phyloP scores from a whole-genome alignment of 1,140 invertebrate species.

The Apis cerana region DNA sequence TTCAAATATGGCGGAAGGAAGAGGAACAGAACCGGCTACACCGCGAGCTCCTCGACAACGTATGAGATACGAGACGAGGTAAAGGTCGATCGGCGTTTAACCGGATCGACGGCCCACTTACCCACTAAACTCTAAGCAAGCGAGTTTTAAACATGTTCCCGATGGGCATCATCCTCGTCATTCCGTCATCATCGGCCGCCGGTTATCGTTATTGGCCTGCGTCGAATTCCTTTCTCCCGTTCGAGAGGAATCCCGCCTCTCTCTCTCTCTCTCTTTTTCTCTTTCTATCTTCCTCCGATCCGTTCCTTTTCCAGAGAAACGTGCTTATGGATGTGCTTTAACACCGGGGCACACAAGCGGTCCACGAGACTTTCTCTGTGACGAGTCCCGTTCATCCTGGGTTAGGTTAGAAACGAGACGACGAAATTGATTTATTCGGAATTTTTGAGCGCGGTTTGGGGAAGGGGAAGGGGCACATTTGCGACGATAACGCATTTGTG shows the following conservation, averaged over 20 bases:
- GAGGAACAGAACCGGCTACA: not conserved
- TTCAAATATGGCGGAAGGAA: slow-evolving; percentile 1
- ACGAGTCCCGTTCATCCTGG: slow-evolving; percentile 75
- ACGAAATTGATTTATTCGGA: too few relatives aligned
- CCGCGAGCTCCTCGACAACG: too few relatives aligned
- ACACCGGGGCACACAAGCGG: too few relatives aligned
- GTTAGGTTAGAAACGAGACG: not conserved
- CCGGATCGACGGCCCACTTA: slow-evolving; percentile 77
- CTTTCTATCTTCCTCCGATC: slow-evolving; percentile 32
- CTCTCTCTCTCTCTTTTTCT: not conserved
- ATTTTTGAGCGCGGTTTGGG: too few relatives aligned
- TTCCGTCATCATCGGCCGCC: slow-evolving; percentile 30
- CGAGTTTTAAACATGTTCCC: slow-evolving; percentile 30
- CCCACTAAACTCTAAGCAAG: slow-evolving; percentile 75
- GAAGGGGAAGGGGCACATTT: too few relatives aligned
- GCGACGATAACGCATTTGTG: too few relatives aligned
- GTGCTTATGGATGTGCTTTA: too few relatives aligned
- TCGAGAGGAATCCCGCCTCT: not conserved
- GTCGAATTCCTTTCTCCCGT: slow-evolving; percentile 45
- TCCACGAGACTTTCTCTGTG: slow-evolving; percentile 76
- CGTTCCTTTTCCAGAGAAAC: not conserved
- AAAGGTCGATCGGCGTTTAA: slow-evolving; percentile 70
- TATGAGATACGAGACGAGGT: slow-evolving; percentile 2
- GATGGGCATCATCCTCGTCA: slow-evolving; percentile 17
- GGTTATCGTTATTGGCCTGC: slow-evolving; percentile 42